Conservation (phyloP, 1,140 invertebrate genomes). For the Lerema accius region DNA sequence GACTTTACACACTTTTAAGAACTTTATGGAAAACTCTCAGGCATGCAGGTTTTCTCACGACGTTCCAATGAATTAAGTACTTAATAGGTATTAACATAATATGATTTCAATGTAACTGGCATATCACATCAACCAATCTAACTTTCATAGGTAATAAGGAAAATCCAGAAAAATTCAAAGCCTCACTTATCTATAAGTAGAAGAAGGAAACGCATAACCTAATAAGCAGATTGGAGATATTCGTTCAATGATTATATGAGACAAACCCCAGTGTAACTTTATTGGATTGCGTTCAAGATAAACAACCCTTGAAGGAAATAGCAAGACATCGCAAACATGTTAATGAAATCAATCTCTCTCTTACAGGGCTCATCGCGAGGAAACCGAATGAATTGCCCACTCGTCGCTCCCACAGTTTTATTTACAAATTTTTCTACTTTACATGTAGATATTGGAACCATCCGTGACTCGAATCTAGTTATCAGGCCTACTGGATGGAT, state of each 20-base stretch:
- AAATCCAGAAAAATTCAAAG: constrained; percentile 9
- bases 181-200: constrained; percentile 22
- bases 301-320: constrained; percentile 55
- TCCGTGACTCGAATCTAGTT: constrained; percentile 68
- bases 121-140: no score
- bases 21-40: no score
- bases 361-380: constrained; percentile 48
- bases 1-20: no score
- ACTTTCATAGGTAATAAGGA: not conserved
- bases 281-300: constrained; percentile 51
- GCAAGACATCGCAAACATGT: constrained; percentile 55
- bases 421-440: constrained; percentile 70
- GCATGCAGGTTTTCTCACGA: no score
- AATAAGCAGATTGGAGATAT: constrained; percentile 23
- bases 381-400: constrained; percentile 24
- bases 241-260: constrained; percentile 24
- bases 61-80: no score
- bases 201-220: constrained; percentile 22
- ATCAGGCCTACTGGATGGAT: constrained; percentile 48
- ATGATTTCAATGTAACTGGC: no score
- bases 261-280: constrained; percentile 33
- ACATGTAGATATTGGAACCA: constrained; percentile 61
- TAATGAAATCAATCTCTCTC: constrained; percentile 72
- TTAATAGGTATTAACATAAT: no score
- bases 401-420: constrained; percentile 43